Conservation (phyloP, 2,888 invertebrate species). For the Leptopilina syphax region DNA sequence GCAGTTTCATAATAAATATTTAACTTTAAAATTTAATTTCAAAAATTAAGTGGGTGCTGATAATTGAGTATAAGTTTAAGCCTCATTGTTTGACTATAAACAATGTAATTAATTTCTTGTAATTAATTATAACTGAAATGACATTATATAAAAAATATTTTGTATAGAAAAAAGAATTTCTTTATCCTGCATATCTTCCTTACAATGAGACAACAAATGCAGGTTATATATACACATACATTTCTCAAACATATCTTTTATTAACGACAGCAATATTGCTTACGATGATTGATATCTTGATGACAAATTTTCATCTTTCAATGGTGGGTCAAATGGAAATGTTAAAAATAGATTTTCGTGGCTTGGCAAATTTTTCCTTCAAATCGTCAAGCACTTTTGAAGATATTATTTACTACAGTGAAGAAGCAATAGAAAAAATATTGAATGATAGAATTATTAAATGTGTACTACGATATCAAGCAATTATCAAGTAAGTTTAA, state of each 20-base stretch:
- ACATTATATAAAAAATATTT: no score
- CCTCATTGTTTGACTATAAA: no score
- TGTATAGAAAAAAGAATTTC: background rate
- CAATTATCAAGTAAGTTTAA: background rate
- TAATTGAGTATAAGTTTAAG: no score
- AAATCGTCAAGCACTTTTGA: no score
- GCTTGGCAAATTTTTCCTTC: background rate
- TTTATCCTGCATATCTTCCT: slow-evolving; percentile 3
- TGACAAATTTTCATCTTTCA: background rate
- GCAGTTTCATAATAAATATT: no score
- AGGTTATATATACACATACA: background rate
- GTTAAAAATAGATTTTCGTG: background rate
- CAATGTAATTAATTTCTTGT: no score
- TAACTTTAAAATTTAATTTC: no score
- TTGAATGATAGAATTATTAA: background rate
- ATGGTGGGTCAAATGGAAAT: slow-evolving; percentile 27
- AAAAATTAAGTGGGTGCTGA: no score
- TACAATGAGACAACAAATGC: background rate
- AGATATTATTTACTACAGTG: no score
- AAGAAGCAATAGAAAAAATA: background rate
- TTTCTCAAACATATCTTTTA: background rate
- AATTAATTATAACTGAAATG: no score
- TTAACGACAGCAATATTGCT: background rate
- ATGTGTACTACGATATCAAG: background rate
- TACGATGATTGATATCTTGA: background rate